Evolutionary conservation across 1,140 invertebrate genomes (phyloP), one percentile per base, ranked within the genome.

Genomic region (Papilio glaucus): DNA sequence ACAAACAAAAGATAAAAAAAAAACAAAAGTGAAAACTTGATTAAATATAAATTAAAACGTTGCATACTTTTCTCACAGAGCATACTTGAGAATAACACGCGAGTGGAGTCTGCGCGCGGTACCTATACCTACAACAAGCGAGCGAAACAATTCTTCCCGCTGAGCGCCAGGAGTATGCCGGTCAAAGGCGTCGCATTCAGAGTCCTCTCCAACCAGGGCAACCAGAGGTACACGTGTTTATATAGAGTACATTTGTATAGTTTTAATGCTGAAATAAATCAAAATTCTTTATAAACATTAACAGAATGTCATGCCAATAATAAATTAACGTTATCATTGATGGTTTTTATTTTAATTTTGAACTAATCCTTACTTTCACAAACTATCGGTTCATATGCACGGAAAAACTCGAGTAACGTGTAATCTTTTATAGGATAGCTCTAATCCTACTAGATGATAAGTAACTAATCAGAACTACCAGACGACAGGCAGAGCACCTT

Each of bases 131-230:
- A 77, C 45, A 75, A 82, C 42, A 86, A 86, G 45, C 79, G 84
- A 29, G 79, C 85, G 18, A 91, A 89, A 84, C 91, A 93, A 81
- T 91, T 85, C 79, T 93, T 80, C 68, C 57, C 73, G 71, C 72
- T 87, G 21, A 71, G 72, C 75, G 72, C 77, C 42, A 82, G 57
- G 73, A 79, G 75, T 38, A 45, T 67, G 24, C 63, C 76, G 29
- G 77, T 86, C 29, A 83, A 87, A 75, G 77, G 78, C 65, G 75
- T 91, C 57, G 78, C 86, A 42, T 83, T 91, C 67, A 78, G 80
- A 74, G 81, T 93, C 37, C 71, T 90, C n/a, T 85, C 88, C 4
- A 93, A 93, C 81, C 86, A 91, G 41, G 91, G 91, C 12, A 93
- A 91, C 61, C 37, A 71, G 2, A 85, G 85, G 70, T 91, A 91